phyloP scores from a whole-genome alignment of 2,113 vertebrate genomes.

The Engraulis encrasicolus region DNA sequence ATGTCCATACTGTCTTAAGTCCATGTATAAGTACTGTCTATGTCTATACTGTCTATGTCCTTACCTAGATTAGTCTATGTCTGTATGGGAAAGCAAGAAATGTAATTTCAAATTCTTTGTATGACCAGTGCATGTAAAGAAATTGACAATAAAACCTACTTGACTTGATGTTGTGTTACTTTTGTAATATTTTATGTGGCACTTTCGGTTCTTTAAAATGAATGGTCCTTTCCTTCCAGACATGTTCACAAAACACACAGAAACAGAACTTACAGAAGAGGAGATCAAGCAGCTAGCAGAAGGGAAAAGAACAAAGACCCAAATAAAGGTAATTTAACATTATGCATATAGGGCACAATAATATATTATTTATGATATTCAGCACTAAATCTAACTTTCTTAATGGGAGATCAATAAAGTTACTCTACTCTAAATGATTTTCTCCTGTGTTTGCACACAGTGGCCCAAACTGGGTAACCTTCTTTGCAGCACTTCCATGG shows the following conservation, averaged over 20 bases:
- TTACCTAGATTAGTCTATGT: too few relatives aligned
- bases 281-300: slow-evolving; percentile 78
- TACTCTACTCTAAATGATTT: not conserved
- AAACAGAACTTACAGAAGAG: slow-evolving; percentile 82
- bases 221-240: slow-evolving; percentile 69
- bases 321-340: slow-evolving; percentile 75
- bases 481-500: slow-evolving; percentile 73
- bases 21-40: too few relatives aligned
- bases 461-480: slow-evolving; percentile 86
- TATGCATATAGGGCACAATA: not conserved
- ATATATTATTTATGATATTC: too few relatives aligned
- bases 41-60: too few relatives aligned
- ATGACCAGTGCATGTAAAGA: too few relatives aligned
- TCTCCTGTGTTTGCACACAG: slow-evolving; percentile 61
- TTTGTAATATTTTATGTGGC: too few relatives aligned
- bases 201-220: not conserved
- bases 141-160: too few relatives aligned
- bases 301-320: slow-evolving; percentile 71
- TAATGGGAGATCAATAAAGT: not conserved
- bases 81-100: too few relatives aligned
- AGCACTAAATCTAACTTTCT: not conserved
- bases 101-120: too few relatives aligned
- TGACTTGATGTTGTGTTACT: too few relatives aligned
- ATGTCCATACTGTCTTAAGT: too few relatives aligned
- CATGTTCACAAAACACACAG: slow-evolving; percentile 82